phyloP scores from a whole-genome alignment of 2,113 vertebrate species.

The Eudyptes chrysolophus region DNA sequence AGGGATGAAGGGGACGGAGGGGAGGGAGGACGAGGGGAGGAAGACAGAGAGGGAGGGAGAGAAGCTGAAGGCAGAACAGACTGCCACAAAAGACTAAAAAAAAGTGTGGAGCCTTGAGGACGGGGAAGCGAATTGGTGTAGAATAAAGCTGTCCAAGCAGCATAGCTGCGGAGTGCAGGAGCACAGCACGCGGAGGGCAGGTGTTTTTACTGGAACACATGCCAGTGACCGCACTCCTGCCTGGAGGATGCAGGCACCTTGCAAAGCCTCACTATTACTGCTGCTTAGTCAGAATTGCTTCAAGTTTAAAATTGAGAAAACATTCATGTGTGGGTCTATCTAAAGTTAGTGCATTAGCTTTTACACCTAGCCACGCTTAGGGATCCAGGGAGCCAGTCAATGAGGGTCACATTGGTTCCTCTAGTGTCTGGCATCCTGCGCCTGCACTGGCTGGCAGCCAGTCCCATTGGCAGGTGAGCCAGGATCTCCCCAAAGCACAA shows the following conservation, averaged over 20 bases:
- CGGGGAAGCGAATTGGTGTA: neutral
- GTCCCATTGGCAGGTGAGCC: neutral
- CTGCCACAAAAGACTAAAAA: neutral
- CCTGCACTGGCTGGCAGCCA: neutral
- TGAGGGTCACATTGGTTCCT: neutral
- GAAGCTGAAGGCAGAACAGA: constrained; percentile 15
- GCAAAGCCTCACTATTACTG: constrained; percentile 36
- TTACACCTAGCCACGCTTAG: neutral
- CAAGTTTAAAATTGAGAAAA: constrained; percentile 73
- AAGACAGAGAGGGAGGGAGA: neutral
- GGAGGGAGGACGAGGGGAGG: neutral
- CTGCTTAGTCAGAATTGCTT: constrained; percentile 66
- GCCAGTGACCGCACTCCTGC: neutral
- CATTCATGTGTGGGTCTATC: constrained; percentile 70
- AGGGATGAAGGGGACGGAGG: neutral
- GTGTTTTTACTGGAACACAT: neutral
- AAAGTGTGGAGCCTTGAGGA: neutral
- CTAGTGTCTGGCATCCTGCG: neutral
- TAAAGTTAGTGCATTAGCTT: constrained; percentile 61
- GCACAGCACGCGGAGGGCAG: neutral
- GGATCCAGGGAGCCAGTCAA: neutral
- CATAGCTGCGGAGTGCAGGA: neutral
- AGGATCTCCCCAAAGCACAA: neutral
- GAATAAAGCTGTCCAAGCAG: neutral
- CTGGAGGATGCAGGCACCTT: neutral